These are phyloP conservation scores for Styela clava DNA, from an alignment of 23 tunicate species.

Conservation along the genomic window DNA sequence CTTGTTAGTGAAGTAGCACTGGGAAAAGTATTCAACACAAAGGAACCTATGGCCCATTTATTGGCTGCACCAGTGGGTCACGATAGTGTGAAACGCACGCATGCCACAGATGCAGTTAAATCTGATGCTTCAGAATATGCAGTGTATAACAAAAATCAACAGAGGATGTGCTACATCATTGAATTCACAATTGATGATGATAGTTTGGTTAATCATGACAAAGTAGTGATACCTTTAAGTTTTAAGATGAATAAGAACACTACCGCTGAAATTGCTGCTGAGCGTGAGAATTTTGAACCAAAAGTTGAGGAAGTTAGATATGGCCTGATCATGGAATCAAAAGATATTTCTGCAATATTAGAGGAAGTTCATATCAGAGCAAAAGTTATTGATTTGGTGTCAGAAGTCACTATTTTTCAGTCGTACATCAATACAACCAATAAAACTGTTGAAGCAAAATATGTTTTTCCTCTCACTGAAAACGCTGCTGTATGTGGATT, in stretches of 20 bases:
- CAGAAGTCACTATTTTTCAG: slow-evolving; percentile 60
- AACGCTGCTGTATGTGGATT: slow-evolving; percentile 86
- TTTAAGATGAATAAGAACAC: not conserved
- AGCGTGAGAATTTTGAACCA: not conserved
- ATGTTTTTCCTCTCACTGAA: slow-evolving; percentile 74
- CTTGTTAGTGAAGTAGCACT: slow-evolving; percentile 72
- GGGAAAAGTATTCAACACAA: slow-evolving; percentile 38
- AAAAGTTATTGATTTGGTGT: slow-evolving; percentile 62
- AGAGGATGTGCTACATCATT: slow-evolving; percentile 52
- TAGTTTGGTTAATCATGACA: not conserved
- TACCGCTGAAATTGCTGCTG: too few relatives aligned
- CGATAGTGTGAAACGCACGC: slow-evolving; percentile 59
- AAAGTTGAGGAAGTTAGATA: not conserved
- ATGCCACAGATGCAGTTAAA: not conserved
- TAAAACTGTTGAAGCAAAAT: slow-evolving; percentile 62
- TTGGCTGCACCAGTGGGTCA: slow-evolving; percentile 56
- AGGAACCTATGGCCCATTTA: slow-evolving; percentile 23
- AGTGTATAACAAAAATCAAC: slow-evolving; percentile 54
- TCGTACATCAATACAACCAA: slow-evolving; percentile 43
- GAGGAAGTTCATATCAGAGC: slow-evolving; percentile 75
- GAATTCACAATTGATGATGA: slow-evolving; percentile 56
- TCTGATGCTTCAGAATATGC: slow-evolving; percentile 31
- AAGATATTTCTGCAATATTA: slow-evolving; percentile 33
- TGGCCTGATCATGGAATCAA: not conserved
- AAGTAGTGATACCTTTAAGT: not conserved